phyloP scores from a whole-genome alignment of 2,888 invertebrate species.

The Lissocephala sabroskyi region DNA sequence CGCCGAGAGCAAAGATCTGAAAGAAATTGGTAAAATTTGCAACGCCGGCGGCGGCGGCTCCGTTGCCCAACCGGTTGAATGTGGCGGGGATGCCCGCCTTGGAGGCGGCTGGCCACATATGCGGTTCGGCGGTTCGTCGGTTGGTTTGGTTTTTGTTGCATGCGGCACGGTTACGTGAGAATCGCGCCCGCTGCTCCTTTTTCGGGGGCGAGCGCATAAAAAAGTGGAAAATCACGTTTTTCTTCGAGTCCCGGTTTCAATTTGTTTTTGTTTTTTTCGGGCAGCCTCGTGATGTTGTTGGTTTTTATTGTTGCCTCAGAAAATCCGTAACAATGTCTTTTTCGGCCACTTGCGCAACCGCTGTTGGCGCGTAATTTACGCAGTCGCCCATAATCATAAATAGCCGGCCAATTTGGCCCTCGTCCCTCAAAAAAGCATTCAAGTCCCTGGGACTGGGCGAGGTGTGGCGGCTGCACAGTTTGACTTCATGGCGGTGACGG shows the following conservation, averaged over 20 bases:
- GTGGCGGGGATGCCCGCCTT: not conserved
- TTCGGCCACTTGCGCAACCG: slow-evolving; percentile 36
- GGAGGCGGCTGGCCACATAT: slow-evolving; percentile 30
- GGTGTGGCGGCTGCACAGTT: slow-evolving; percentile 1
- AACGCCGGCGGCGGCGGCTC: slow-evolving; percentile 4
- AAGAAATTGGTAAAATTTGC: slow-evolving; percentile 34
- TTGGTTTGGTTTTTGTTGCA: slow-evolving; percentile 1
- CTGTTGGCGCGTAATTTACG: slow-evolving; percentile 29
- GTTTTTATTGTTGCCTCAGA: slow-evolving; percentile 25
- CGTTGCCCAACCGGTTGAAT: slow-evolving; percentile 49
- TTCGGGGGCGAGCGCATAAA: slow-evolving; percentile 29
- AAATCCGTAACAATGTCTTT: slow-evolving; percentile 36
- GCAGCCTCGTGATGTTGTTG: slow-evolving; percentile 19
- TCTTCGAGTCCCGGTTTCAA: slow-evolving; percentile 37
- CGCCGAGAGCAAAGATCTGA: slow-evolving; percentile 44
- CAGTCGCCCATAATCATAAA: slow-evolving; percentile 19
- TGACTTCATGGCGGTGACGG: slow-evolving; percentile 1
- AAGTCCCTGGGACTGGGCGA: not conserved
- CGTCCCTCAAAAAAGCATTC: too few species aligned
- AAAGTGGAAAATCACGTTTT: slow-evolving; percentile 63
- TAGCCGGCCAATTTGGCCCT: slow-evolving; percentile 6
- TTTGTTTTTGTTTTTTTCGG: slow-evolving; percentile 5
- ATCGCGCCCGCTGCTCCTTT: slow-evolving; percentile 33
- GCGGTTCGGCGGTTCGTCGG: too few species aligned
- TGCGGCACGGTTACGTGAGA: slow-evolving; percentile 53